phyloP scores from a whole-genome alignment of 92 coral and sea anemone species.

The Phenganax stokvisi region DNA sequence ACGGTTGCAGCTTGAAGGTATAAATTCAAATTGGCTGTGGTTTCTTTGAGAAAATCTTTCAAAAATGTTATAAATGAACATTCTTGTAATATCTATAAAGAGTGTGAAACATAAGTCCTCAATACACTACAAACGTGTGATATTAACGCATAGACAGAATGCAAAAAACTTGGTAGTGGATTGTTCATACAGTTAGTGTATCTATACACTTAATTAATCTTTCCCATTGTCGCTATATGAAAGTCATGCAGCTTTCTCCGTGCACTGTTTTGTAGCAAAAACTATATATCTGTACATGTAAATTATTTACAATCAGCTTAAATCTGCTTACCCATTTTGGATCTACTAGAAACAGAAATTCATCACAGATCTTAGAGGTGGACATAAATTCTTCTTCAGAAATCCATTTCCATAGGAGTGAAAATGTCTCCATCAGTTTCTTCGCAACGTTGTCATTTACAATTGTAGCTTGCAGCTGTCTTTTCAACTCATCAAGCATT shows the following conservation, averaged over 20 bases:
- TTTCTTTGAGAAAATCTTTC: neutral
- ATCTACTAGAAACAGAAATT: neutral
- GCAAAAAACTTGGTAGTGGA: no score
- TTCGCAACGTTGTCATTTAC: neutral
- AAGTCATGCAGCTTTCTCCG: no score
- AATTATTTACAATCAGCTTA: no score
- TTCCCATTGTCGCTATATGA: no score
- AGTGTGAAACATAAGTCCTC: neutral
- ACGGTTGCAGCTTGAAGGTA: neutral
- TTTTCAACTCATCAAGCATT: neutral
- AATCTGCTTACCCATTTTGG: neutral
- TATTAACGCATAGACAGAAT: no score
- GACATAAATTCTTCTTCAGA: neutral
- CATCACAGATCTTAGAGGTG: neutral
- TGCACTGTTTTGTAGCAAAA: no score
- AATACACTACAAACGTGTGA: no score
- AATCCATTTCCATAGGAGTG: neutral
- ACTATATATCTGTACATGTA: no score
- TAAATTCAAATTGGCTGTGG: neutral
- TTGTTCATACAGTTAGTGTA: no score
- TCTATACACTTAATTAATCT: no score
- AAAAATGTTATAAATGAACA: neutral
- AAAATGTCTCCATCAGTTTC: neutral
- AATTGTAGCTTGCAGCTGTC: neutral
- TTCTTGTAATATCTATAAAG: slow-evolving; percentile 2